Percentiles rank a stretch among this genome's conserved stretches.
These are phyloP conservation scores for Meda fulgida DNA, from an alignment of 2,797 vertebrate species.

Conservation along the genomic window DNA sequence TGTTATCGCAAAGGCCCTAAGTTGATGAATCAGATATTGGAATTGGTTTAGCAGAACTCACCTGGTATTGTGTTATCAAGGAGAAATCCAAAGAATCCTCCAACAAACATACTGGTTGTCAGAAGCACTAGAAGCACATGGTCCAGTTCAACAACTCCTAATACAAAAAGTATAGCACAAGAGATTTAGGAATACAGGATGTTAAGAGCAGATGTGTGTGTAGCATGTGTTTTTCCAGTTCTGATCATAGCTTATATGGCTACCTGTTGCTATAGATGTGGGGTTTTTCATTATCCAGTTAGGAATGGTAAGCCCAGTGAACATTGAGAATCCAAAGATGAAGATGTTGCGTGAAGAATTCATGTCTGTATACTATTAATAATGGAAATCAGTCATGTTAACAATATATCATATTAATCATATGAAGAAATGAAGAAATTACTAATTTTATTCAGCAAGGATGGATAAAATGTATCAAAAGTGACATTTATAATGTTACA, in stretches of 20 bases:
- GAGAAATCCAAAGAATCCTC: conserved; percentile 91
- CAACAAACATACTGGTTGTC: conserved; percentile 96
- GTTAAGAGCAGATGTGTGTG: neutral
- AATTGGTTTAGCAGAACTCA: conserved; percentile 62
- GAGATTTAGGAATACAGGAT: neutral
- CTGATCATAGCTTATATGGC: conserved; percentile 28
- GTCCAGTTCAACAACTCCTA: conserved; percentile 88
- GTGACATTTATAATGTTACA: neutral
- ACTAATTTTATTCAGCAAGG: neutral
- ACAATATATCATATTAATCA: neutral
- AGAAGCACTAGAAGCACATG: conserved; percentile 91
- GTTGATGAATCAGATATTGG: neutral
- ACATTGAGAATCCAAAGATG: conserved; percentile 96
- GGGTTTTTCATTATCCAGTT: conserved; percentile 89
- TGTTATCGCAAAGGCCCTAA: neutral
- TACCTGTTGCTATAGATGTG: conserved; percentile 85
- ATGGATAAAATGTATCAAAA: neutral
- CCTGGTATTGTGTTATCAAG: conserved; percentile 97
- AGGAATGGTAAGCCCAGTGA: conserved; percentile 88
- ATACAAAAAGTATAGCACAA: neutral
- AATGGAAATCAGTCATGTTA: neutral
- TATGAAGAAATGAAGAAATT: neutral
- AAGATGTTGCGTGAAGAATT: conserved; percentile 97
- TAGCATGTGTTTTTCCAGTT: neutral
- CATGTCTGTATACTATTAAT: conserved; percentile 90